Percentiles rank a stretch among this genome's conserved stretches.
phyloP scores from a whole-genome alignment of 2,888 invertebrate genomes.

The Caenorhabditis sp. region DNA sequence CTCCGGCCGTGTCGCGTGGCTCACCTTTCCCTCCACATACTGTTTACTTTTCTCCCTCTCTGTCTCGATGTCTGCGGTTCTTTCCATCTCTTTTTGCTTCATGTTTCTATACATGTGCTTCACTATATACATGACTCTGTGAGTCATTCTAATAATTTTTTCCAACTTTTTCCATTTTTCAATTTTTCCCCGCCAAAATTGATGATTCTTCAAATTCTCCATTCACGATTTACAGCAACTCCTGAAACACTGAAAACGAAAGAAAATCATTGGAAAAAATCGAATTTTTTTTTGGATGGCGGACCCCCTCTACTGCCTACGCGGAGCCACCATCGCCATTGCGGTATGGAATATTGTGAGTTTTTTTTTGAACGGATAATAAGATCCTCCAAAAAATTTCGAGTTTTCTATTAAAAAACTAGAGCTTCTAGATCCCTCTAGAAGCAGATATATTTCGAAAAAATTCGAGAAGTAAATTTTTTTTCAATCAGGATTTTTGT shows the following conservation, averaged over 20 bases:
- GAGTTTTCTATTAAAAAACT: too few species aligned
- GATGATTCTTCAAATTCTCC: neutral
- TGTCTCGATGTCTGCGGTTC: neutral
- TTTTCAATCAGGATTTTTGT: too few species aligned
- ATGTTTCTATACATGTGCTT: too few species aligned
- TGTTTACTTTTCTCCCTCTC: constrained; percentile 26
- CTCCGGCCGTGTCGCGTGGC: constrained; percentile 24
- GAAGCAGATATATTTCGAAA: too few species aligned
- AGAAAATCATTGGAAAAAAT: too few species aligned
- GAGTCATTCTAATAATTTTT: neutral
- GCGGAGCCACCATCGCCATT: constrained; percentile 76
- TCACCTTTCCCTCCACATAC: constrained; percentile 1
- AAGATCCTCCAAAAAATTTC: too few species aligned
- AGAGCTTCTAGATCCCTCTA: too few species aligned
- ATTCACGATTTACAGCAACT: too few species aligned
- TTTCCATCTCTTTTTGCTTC: neutral
- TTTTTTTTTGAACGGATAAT: too few species aligned
- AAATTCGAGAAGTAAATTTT: too few species aligned
- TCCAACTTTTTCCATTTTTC: neutral
- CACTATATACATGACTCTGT: neutral
- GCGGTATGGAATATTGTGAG: constrained; percentile 81
- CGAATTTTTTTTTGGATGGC: constrained; percentile 76
- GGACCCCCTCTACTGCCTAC: constrained; percentile 79
- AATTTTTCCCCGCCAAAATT: neutral
- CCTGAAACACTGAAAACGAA: too few species aligned